Evolutionary conservation across 2,888 invertebrate species (phyloP), one percentile per base, ranked within the genome.

Genomic region (Plagodis dolabraria): DNA sequence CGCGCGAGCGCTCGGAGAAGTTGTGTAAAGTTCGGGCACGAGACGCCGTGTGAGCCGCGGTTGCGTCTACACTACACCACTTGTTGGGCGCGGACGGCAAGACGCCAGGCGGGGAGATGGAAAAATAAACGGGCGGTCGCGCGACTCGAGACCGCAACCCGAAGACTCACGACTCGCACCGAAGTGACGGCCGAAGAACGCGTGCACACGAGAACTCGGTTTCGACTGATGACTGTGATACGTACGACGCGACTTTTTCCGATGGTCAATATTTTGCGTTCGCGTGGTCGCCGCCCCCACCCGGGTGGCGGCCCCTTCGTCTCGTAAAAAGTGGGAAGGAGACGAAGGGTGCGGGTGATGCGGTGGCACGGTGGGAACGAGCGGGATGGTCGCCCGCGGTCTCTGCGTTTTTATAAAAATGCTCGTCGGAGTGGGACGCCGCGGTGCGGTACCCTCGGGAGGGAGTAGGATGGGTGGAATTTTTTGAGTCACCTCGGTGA

Each of bases 191-290:
- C 82, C 83, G 82, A 81, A 86, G 82, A 83, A 86, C 89, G 88
- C 87, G 89, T 87, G 82, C 86, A 85, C 86, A 75, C 87, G 86
- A 80, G 86, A 87, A 89, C 90, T 89, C 90, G 79, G 89, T 92
- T 91, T 89, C 92, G 91, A 93, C 93, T 93, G 93, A 93, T 93
- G 93, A 90, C 91, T 92, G 92, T 90, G 93, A 92, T 93, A 91
- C 92, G 92, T 93, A 91, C 92, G 92, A 89, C 87, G 89, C 90
- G 92, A 92, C 92, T 93, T 93, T 93, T 93, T 93, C 92, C 93
- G 90, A 93, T 93, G 93, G 93, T 93, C 93, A 93, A 93, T 93
- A 93, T 93, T 93, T 93, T 90, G 92, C 91, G 92, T 92, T 92
- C 89, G 88, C 91, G 89, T 85, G 89, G 89, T 91, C 88, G 87